These are phyloP conservation scores for Branchellion lobata DNA, from an alignment of 2,888 invertebrate species.

Conservation along the genomic window DNA sequence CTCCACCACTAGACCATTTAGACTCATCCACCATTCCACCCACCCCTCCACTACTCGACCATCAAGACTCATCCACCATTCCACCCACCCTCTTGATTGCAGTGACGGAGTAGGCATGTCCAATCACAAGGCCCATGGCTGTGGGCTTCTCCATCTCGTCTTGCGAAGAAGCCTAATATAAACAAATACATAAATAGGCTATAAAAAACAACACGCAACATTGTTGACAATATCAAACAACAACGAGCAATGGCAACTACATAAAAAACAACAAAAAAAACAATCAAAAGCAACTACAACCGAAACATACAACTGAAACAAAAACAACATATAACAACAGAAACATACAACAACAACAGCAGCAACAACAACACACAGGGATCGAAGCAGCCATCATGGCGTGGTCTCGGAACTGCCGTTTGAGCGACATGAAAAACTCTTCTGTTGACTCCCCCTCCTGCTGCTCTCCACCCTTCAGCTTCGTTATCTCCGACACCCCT, in stretches of 20 bases:
- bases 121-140: slow-evolving; percentile 67
- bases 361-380: slow-evolving; percentile 61
- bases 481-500: slow-evolving; percentile 67
- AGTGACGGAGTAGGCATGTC: slow-evolving; percentile 69
- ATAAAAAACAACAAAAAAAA: too few relatives aligned
- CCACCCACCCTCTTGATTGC: slow-evolving; percentile 64
- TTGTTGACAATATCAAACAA: too few relatives aligned
- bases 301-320: too few relatives aligned
- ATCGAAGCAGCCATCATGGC: slow-evolving; percentile 69
- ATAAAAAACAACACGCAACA: not conserved
- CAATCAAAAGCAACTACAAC: too few relatives aligned
- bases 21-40: too few relatives aligned
- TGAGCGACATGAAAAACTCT: slow-evolving; percentile 65
- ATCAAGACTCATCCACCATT: too few relatives aligned
- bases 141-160: slow-evolving; percentile 66
- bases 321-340: too few relatives aligned
- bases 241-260: too few relatives aligned
- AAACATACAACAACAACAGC: too few relatives aligned
- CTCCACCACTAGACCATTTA: too few relatives aligned
- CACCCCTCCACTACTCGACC: too few relatives aligned
- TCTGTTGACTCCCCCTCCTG: slow-evolving; percentile 60
- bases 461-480: slow-evolving; percentile 61
- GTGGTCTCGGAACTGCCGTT: slow-evolving; percentile 65
- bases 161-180: slow-evolving; percentile 63
- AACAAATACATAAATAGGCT: not conserved